Evolutionary conservation across 2,113 vertebrate genomes (phyloP).

Genomic region (Perca fluviatilis): DNA sequence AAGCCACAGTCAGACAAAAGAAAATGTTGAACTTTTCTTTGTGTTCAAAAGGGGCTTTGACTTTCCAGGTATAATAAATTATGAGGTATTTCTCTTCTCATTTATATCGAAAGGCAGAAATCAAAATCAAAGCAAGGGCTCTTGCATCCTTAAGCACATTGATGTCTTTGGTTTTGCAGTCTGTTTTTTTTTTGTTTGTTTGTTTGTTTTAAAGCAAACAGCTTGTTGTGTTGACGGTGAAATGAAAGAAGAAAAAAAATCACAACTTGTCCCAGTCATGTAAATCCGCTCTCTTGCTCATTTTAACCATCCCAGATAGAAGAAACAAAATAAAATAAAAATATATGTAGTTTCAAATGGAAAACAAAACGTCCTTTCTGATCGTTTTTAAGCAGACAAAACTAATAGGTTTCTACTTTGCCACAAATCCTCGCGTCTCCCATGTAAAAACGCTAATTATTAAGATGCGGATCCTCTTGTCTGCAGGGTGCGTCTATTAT

Average conservation of each 20-base stretch:
- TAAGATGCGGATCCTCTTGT: slow-evolving; percentile 72
- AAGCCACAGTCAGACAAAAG: slow-evolving; percentile 46
- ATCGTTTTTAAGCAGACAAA: slow-evolving; percentile 9
- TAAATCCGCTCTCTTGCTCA: slow-evolving; percentile 71
- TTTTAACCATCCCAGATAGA: slow-evolving; percentile 54
- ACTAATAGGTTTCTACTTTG: slow-evolving; percentile 10
- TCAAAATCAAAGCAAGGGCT: slow-evolving; percentile 62
- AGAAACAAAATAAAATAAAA: slow-evolving; percentile 4
- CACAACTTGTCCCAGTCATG: slow-evolving; percentile 73
- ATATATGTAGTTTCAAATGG: not conserved
- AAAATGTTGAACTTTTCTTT: slow-evolving; percentile 78
- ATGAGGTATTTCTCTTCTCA: slow-evolving; percentile 84
- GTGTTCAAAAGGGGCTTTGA: slow-evolving; percentile 68
- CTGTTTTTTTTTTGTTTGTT: not conserved
- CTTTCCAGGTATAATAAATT: slow-evolving; percentile 78
- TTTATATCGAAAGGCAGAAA: slow-evolving; percentile 32
- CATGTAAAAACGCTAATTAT: slow-evolving; percentile 47
- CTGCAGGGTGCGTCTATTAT: slow-evolving; percentile 66
- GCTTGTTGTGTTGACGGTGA: slow-evolving; percentile 39
- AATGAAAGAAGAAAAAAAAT: slow-evolving; percentile 38
- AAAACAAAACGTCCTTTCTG: slow-evolving; percentile 8
- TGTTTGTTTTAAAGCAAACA: slow-evolving; percentile 37
- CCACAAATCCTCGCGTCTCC: slow-evolving; percentile 58
- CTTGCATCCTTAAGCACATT: slow-evolving; percentile 56
- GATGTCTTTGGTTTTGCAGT: slow-evolving; percentile 84